A percentile compares a stretch with the other conserved stretches of the same genome.
Conservation (phyloP, 2,888 invertebrate species). For the Calameuta pallipes region DNA sequence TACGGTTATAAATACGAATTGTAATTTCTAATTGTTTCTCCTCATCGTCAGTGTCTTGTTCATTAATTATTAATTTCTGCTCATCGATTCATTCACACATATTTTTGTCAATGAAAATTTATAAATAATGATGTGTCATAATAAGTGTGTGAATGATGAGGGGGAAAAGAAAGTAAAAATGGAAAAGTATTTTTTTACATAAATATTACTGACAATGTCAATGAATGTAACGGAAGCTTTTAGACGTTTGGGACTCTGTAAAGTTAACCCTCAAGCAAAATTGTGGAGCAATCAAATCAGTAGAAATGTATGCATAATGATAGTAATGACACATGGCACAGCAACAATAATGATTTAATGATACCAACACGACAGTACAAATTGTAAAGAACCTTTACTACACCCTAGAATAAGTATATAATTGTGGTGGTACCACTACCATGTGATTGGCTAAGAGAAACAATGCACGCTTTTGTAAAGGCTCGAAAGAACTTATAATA, state of each 20-base stretch:
- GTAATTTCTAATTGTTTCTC: neutral
- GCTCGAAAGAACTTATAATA: neutral
- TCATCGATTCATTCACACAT: neutral
- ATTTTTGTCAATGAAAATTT: neutral
- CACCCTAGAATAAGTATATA: slow-evolving; percentile 21
- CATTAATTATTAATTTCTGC: neutral
- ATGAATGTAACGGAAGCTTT: neutral
- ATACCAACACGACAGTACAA: slow-evolving; percentile 50
- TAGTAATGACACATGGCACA: slow-evolving; percentile 22
- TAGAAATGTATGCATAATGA: slow-evolving; percentile 26
- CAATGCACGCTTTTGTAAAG: neutral
- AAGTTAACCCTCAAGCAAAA: neutral
- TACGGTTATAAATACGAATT: neutral
- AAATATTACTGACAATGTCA: neutral
- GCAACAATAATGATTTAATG: slow-evolving; percentile 18
- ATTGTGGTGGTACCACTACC: neutral
- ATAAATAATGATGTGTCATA: neutral
- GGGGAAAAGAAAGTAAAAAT: neutral
- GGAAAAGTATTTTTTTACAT: neutral
- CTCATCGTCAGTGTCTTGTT: neutral
- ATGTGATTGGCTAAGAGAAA: neutral
- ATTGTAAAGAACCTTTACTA: slow-evolving; percentile 35
- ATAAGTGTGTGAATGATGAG: neutral
- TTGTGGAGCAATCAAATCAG: neutral
- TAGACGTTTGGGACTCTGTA: neutral